Conservation (phyloP, 2,113 vertebrate species). For the Pterocles orientalis region DNA sequence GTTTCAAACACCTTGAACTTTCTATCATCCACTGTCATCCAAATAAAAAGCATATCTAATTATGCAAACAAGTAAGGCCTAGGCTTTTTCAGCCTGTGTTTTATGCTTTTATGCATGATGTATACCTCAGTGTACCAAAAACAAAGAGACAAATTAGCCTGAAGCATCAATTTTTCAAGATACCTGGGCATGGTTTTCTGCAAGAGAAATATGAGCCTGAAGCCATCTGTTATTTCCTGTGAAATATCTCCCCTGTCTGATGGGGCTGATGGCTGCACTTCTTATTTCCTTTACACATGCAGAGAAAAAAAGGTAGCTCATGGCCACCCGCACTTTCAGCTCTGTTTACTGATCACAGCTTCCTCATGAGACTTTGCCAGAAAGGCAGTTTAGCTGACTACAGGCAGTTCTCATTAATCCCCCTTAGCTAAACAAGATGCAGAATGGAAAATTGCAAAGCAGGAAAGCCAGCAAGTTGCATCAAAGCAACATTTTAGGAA, state of each 20-base stretch:
- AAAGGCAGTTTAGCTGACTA: constrained; percentile 20
- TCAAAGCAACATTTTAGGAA: constrained; percentile 1
- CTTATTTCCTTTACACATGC: constrained; percentile 5
- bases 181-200: neutral
- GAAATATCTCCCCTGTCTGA: constrained; percentile 41
- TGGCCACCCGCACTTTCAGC: constrained; percentile 1
- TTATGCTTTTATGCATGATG: neutral
- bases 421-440: constrained; percentile 16
- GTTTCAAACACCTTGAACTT: neutral
- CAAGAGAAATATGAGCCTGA: neutral
- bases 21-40: neutral
- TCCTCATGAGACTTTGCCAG: constrained; percentile 25
- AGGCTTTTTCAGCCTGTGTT: neutral
- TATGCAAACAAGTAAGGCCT: neutral
- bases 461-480: neutral
- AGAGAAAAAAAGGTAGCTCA: neutral
- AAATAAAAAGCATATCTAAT: neutral
- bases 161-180: neutral
- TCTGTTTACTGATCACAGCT: constrained; percentile 26
- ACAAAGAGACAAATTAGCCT: neutral
- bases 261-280: constrained; percentile 12
- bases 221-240: constrained; percentile 26
- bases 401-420: constrained; percentile 30
- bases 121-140: neutral
- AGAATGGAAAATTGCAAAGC: neutral